Base-by-base conservation (phyloP, 2,888 invertebrate genomes). In the Amblyjoppa fuscipennis region DNA sequence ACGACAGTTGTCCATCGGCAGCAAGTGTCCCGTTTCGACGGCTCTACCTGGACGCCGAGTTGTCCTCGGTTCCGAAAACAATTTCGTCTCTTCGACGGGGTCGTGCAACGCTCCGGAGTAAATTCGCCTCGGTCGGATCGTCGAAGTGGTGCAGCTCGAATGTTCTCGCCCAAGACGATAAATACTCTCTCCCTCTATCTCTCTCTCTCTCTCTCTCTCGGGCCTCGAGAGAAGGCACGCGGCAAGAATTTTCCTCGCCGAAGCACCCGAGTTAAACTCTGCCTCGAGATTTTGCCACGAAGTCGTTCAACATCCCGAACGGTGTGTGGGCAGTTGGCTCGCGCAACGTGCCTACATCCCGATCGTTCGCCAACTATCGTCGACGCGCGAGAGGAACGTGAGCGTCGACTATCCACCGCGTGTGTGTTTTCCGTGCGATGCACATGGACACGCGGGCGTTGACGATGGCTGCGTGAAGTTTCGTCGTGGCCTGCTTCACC, bases 41-140 rank as follows among this genome's bases (percentile, higher is more conserved):
- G 91, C 91, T 91, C 91, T 90, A 90, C 90, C 91, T 90, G 90
- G 91, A 90, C 90, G 85, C 20, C 59, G 20, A 59, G 9, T 59
- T 25, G 20, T 45, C 13, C 13, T 45, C 45, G 45, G 45, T 45
- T 45, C 45, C 3, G 13, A 45, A 45, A 45, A 2, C 45, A 3
- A 45, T 45, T 45, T 13, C 13, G 45, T 13, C 45, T 45, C 45
- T 45, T 45, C 45, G 45, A 45, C 45, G 3, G 3, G 13, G 3
- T 3, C 13, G 45, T 38, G 7, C 6, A 38, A 38, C 9, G 38
- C 7, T 1, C 38, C 38, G 38, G 38, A 38, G 38, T 38, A 38
- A 38, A 38, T 38, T 38, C 9, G 38, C 38, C 38, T 38, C 38
- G 38, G 38, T 38, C 13, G 45, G 13, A 45, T 13, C 45, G 45